Evolutionary conservation across 2,113 vertebrate genomes (phyloP).

Genomic region (Rhadina sibilatrix): DNA sequence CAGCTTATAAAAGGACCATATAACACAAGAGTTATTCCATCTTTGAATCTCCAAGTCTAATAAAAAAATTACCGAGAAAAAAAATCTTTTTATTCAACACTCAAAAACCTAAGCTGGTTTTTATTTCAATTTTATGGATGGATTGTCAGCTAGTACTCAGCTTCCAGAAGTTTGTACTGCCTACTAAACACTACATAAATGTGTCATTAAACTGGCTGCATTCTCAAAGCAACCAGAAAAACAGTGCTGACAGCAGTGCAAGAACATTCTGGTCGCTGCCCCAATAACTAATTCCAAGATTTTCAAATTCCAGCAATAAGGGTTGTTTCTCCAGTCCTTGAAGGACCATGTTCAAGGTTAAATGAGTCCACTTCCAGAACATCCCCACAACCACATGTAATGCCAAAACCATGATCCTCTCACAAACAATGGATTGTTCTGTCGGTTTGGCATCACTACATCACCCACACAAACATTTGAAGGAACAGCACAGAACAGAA

Average conservation of each 20-base stretch:
- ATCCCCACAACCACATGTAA: background rate
- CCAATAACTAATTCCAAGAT: background rate
- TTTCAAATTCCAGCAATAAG: background rate
- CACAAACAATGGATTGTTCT: background rate
- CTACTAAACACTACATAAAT: background rate
- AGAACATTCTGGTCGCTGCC: background rate
- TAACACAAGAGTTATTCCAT: background rate
- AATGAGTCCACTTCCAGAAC: background rate
- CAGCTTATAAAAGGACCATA: background rate
- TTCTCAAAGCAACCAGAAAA: background rate
- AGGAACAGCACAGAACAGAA: background rate
- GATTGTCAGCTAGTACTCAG: background rate
- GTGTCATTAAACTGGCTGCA: background rate
- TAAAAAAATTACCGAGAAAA: background rate
- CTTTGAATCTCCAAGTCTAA: background rate
- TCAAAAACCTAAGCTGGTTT: background rate
- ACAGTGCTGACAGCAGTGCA: background rate
- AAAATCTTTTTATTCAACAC: background rate
- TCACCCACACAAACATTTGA: background rate
- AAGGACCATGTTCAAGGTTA: background rate
- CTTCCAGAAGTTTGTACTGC: background rate
- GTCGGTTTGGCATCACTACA: background rate
- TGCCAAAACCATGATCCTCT: background rate
- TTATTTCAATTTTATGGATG: background rate
- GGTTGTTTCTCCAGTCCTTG: background rate